These are phyloP conservation scores for Bellardia pandia DNA, from an alignment of 2,888 invertebrate genomes.

Conservation along the genomic window DNA sequence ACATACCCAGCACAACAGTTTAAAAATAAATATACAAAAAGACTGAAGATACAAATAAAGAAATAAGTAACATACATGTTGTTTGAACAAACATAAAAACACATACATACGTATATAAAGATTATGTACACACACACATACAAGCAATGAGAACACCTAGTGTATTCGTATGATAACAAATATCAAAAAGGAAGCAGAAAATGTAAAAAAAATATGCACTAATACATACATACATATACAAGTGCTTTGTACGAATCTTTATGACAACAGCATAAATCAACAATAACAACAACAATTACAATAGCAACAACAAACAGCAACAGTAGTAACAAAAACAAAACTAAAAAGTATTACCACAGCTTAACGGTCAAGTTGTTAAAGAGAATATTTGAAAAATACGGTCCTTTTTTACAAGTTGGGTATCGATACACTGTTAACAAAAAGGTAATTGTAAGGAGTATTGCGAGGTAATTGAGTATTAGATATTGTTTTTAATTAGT, in stretches of 20 bases:
- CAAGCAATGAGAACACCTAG: slow-evolving; percentile 41
- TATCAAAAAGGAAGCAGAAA: not conserved
- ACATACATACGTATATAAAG: slow-evolving; percentile 19
- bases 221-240: slow-evolving; percentile 42
- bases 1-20: slow-evolving; percentile 1
- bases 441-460: not conserved
- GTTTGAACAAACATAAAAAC: slow-evolving; percentile 33
- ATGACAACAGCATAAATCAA: slow-evolving; percentile 71
- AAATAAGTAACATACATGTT: slow-evolving; percentile 16
- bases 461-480: no score
- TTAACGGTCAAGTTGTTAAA: slow-evolving; percentile 73
- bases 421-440: slow-evolving; percentile 35
- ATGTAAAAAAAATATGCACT: slow-evolving; percentile 21
- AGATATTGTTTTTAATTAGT: no score
- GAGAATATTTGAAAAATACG: slow-evolving; percentile 69
- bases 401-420: slow-evolving; percentile 7
- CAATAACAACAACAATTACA: slow-evolving; percentile 54
- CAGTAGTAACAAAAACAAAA: slow-evolving; percentile 53
- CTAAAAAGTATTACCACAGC: slow-evolving; percentile 72
- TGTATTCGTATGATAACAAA: slow-evolving; percentile 7
- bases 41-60: slow-evolving; percentile 27
- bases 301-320: slow-evolving; percentile 40
- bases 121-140: not conserved
- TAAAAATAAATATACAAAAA: slow-evolving; percentile 26
- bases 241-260: slow-evolving; percentile 69